These are phyloP conservation scores for Leucophenga varia DNA, from an alignment of 1,140 invertebrate genomes.

Conservation along the genomic window DNA sequence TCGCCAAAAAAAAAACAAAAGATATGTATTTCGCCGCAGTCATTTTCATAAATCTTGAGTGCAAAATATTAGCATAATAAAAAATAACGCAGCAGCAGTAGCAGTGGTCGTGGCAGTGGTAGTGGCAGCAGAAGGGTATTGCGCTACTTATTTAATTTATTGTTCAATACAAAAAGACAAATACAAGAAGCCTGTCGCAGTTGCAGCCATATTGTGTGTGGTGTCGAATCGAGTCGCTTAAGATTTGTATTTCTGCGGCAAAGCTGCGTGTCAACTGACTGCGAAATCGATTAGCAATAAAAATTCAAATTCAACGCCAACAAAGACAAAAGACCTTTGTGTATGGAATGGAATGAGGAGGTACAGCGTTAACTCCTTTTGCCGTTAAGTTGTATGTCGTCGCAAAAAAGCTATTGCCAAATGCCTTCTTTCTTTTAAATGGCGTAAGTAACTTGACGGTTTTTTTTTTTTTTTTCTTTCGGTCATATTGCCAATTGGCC, in stretches of 20 bases:
- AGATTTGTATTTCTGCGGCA: too few relatives aligned
- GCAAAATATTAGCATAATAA: slow-evolving; percentile 54
- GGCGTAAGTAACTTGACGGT: too few relatives aligned
- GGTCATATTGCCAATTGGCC: slow-evolving; percentile 50
- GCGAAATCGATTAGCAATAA: slow-evolving; percentile 51
- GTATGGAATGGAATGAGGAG: too few relatives aligned
- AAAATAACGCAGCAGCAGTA: slow-evolving; percentile 38
- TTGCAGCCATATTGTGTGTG: too few relatives aligned
- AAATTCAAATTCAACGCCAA: slow-evolving; percentile 47
- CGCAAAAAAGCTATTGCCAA: too few relatives aligned
- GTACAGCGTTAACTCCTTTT: too few relatives aligned
- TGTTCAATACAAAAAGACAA: slow-evolving; percentile 22
- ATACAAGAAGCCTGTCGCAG: too few relatives aligned
- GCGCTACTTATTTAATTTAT: slow-evolving; percentile 43
- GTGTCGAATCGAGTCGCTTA: too few relatives aligned
- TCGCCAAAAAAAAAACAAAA: slow-evolving; percentile 20
- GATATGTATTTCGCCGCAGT: slow-evolving; percentile 39
- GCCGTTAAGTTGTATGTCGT: too few relatives aligned
- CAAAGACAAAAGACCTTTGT: too few relatives aligned
- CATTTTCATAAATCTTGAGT: slow-evolving; percentile 51
- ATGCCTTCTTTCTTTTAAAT: too few relatives aligned
- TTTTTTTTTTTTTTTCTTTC: slow-evolving; percentile 11
- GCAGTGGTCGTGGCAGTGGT: too few relatives aligned
- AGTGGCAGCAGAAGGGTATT: slow-evolving; percentile 47
- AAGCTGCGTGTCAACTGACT: slow-evolving; percentile 28